Evolutionary conservation across 2,113 vertebrate genomes (phyloP).

Genomic region (Oryzias woworae): DNA sequence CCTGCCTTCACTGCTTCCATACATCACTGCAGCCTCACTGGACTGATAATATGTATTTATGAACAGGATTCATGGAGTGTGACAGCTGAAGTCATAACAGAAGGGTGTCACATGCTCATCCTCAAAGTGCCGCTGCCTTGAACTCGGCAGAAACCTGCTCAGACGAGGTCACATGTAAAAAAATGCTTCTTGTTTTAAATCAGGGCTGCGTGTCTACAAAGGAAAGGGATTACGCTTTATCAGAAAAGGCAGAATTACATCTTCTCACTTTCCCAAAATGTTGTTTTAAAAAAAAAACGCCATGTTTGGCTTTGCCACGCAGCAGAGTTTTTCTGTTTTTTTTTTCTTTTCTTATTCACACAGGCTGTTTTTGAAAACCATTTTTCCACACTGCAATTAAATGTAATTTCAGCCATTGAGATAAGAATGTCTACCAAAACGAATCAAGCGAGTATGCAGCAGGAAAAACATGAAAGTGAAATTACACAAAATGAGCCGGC

Average conservation of each 20-base stretch:
- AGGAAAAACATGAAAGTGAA: slow-evolving; percentile 71
- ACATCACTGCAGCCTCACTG: slow-evolving; percentile 32
- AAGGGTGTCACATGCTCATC: slow-evolving; percentile 42
- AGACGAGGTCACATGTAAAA: slow-evolving; percentile 21
- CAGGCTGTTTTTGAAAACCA: slow-evolving; percentile 44
- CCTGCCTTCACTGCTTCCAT: slow-evolving; percentile 25
- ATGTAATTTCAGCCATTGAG: slow-evolving; percentile 63
- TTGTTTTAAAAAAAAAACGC: slow-evolving; percentile 37
- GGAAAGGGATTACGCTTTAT: slow-evolving; percentile 21
- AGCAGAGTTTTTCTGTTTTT: slow-evolving; percentile 8
- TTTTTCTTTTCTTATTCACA: slow-evolving; percentile 3
- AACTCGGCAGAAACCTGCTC: slow-evolving; percentile 28
- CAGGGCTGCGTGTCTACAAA: slow-evolving; percentile 5
- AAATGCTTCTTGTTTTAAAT: slow-evolving; percentile 21
- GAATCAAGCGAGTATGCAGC: slow-evolving; percentile 55
- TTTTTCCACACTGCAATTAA: slow-evolving; percentile 67
- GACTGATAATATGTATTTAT: slow-evolving; percentile 47
- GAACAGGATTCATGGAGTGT: slow-evolving; percentile 41
- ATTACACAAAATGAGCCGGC: slow-evolving; percentile 65
- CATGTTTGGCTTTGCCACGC: slow-evolving; percentile 29
- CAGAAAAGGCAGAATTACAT: slow-evolving; percentile 19
- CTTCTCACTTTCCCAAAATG: slow-evolving; percentile 15
- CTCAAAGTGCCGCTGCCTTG: slow-evolving; percentile 4
- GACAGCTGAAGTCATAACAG: slow-evolving; percentile 55
- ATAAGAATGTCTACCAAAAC: slow-evolving; percentile 70